phyloP scores from a whole-genome alignment of 2,888 invertebrate genomes.

The Eledone cirrhosa region DNA sequence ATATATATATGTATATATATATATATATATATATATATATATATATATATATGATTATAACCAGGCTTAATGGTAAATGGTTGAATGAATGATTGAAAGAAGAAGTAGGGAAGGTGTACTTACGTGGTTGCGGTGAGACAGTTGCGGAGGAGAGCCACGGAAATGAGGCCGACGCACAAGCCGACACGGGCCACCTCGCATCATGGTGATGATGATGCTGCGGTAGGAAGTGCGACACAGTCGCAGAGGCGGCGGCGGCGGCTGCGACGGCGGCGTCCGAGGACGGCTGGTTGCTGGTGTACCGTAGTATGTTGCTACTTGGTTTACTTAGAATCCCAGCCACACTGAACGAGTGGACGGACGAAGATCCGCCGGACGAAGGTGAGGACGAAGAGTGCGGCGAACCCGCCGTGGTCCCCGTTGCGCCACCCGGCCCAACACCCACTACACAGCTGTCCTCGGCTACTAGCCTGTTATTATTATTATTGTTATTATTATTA shows the following conservation, averaged over 20 bases:
- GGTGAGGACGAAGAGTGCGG: no score
- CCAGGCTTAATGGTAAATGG: no score
- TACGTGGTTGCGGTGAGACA: conserved; percentile 21
- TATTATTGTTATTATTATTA: not conserved
- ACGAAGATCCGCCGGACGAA: not conserved
- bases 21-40: no score
- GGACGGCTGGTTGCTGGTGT: not conserved
- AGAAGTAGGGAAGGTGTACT: no score
- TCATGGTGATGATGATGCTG: conserved; percentile 10
- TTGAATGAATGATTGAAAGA: no score
- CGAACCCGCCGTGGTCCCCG: not conserved
- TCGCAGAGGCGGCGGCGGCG: not conserved
- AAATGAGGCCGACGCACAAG: conserved; percentile 16
- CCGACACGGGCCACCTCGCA: conserved; percentile 15
- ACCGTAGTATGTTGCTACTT: conserved; percentile 3
- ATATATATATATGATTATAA: no score
- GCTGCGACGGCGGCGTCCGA: not conserved
- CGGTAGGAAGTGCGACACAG: conserved; percentile 13
- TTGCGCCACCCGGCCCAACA: not conserved
- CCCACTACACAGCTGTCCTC: not conserved
- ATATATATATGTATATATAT: no score
- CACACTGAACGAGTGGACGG: conserved; percentile 24
- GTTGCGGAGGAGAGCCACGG: conserved; percentile 21
- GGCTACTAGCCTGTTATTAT: conserved; percentile 4
- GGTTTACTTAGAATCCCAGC: conserved; percentile 26